Evolutionary conservation across 2,113 vertebrate species (phyloP), one percentile per base, ranked within the genome.

Genomic region (Xerus inauris): DNA sequence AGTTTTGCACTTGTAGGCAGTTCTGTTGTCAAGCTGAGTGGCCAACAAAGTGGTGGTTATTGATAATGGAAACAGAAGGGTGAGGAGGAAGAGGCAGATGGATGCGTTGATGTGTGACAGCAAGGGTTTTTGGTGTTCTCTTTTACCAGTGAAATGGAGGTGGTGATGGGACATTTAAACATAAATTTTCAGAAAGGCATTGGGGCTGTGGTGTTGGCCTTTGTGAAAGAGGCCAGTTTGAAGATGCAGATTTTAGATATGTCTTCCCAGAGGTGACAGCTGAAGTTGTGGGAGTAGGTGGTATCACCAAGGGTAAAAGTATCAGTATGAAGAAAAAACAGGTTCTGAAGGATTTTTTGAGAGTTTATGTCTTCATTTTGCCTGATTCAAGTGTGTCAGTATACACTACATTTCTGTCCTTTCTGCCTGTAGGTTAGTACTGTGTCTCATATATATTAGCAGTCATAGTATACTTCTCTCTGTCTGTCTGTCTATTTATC

Each of bases 111-210:
- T 40, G 19, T 84, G 51, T 47, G 62, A 64, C 35, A 65, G 30
- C 49, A 57, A 49, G 32, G 65, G 65, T 67, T n/a, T 67, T n/a
- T 35, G 65, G 32, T 35, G 32, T 67, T 67, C 65, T 67, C 30
- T 67, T 67, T n/a, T 67, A 67, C 32, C 65, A 67, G 16, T 87
- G 51, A 82, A 30, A 20, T 71, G 76, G 86, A 93, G 11, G 54
- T 59, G 30, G 24, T 30, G 12, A 12, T 69, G 24, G 35, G 19
- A 93, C 13, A 28, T 76, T 69, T 71, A 64, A 84, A 24, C 64
- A 65, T 77, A 88, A 26, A 59, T 79, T 94, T 94, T 32, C 19
- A 79, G 54, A 91, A 94, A 30, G 45, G 3, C 26, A 91, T 90
- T 71, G 69, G 8, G 75, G 49, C 40, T 26, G 2, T 73, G 32